Percentiles rank a stretch among this genome's conserved stretches.
Evolutionary conservation across 2,797 vertebrate genomes (phyloP).

Genomic region (Geotrypetes seraphini): DNA sequence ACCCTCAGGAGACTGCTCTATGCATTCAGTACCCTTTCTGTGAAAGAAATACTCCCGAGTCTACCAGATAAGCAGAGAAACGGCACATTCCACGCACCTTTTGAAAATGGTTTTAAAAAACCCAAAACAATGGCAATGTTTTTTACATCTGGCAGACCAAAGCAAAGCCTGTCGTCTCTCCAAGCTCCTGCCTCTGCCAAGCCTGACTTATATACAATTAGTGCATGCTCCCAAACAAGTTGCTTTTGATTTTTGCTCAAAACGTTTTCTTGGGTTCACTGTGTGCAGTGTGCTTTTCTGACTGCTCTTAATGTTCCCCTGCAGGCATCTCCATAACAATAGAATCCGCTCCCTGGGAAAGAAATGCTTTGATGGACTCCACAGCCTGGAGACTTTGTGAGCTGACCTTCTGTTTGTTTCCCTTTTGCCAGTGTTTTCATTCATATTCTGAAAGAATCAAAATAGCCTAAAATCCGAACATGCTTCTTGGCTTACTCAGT

Average conservation of each 20-base stretch:
- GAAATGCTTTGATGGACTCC: slow-evolving; percentile 85
- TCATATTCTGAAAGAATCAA: slow-evolving; percentile 60
- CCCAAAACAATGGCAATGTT: slow-evolving; percentile 9
- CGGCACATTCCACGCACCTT: not conserved
- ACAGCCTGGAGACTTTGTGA: slow-evolving; percentile 79
- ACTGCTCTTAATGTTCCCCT: slow-evolving; percentile 49
- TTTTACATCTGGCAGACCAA: not conserved
- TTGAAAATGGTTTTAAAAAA: not conserved
- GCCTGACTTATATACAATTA: slow-evolving; percentile 34
- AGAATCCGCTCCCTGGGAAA: slow-evolving; percentile 90
- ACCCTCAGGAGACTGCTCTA: too few species aligned
- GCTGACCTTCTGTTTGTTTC: slow-evolving; percentile 66
- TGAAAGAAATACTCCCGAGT: too few species aligned
- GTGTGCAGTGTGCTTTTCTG: slow-evolving; percentile 32
- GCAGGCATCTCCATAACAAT: slow-evolving; percentile 96
- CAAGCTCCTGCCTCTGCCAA: slow-evolving; percentile 18
- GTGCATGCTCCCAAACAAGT: slow-evolving; percentile 19
- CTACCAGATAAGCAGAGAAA: too few species aligned
- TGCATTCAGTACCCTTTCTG: too few species aligned
- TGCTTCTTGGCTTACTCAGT: slow-evolving; percentile 42
- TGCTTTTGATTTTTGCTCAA: slow-evolving; percentile 31
- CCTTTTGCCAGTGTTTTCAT: slow-evolving; percentile 48
- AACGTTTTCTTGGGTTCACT: slow-evolving; percentile 28
- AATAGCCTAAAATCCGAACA: slow-evolving; percentile 42
- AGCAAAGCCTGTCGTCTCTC: slow-evolving; percentile 3